These are phyloP conservation scores for Emys orbicularis DNA, from an alignment of 2,797 vertebrate genomes.

Conservation along the genomic window DNA sequence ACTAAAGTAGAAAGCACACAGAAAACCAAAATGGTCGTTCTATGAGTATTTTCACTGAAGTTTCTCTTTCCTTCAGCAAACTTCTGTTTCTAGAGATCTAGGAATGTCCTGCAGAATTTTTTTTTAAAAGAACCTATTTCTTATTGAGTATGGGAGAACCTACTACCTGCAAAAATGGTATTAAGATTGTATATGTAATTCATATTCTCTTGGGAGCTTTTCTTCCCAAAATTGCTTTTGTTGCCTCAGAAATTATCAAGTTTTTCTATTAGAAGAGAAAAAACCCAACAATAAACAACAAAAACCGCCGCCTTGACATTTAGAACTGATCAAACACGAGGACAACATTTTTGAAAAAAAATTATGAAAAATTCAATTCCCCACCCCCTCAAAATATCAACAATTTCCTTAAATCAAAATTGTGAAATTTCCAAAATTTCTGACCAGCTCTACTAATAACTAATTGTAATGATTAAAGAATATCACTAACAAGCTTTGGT, in stretches of 20 bases:
- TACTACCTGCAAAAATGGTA: conserved; percentile 49
- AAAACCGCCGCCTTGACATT: neutral
- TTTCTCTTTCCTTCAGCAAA: neutral
- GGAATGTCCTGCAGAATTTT: neutral
- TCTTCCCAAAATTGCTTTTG: neutral
- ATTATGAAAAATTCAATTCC: neutral
- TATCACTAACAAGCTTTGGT: neutral
- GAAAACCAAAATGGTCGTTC: neutral
- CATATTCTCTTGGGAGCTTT: conserved; percentile 36
- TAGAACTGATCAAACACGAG: neutral
- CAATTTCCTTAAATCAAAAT: neutral
- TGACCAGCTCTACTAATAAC: neutral
- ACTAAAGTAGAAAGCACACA: conserved; percentile 10
- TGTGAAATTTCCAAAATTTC: neutral
- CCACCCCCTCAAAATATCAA: neutral
- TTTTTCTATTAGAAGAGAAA: conserved; percentile 44
- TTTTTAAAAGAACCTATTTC: neutral
- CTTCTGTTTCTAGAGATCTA: neutral
- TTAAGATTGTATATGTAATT: conserved; percentile 26
- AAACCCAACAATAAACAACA: neutral
- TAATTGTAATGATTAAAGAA: neutral
- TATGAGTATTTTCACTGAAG: neutral
- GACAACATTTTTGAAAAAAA: neutral
- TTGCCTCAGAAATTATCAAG: conserved; percentile 35
- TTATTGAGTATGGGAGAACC: conserved; percentile 46